Percentiles rank a stretch among this genome's conserved stretches.
These are phyloP conservation scores for Myotis vivesi DNA, from an alignment of 2,797 vertebrate species.

Conservation along the genomic window DNA sequence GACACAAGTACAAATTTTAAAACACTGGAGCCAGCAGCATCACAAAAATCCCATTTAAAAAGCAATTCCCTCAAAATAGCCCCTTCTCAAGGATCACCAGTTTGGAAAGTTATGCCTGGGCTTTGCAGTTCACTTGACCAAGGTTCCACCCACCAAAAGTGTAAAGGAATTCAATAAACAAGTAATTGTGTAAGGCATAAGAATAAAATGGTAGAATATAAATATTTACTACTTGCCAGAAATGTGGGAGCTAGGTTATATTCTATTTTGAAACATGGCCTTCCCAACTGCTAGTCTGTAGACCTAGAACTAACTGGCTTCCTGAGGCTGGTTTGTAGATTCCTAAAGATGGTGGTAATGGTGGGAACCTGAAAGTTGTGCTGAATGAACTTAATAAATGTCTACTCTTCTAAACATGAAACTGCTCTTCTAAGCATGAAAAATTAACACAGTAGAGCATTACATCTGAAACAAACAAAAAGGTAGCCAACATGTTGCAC, in stretches of 20 bases:
- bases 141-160: background rate
- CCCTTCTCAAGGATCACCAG: conserved; percentile 53
- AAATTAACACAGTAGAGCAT: background rate
- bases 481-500: background rate
- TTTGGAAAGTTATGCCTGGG: conserved; percentile 15
- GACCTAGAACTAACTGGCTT: background rate
- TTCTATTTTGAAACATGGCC: background rate
- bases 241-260: background rate
- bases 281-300: background rate
- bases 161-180: background rate
- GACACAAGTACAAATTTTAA: conserved; percentile 54
- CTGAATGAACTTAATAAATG: background rate
- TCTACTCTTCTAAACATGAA: background rate
- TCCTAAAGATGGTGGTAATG: background rate
- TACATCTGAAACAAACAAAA: background rate
- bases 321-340: background rate
- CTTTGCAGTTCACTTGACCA: background rate
- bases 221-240: background rate
- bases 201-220: background rate
- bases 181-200: background rate
- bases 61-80: conserved; percentile 63
- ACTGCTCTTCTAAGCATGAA: background rate
- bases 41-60: conserved; percentile 62
- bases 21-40: conserved; percentile 59
- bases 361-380: background rate